Evolutionary conservation across 37 sponge, comb jelly and placozoan species (phyloP).

Genomic region (Cliona cf. orientalis): DNA sequence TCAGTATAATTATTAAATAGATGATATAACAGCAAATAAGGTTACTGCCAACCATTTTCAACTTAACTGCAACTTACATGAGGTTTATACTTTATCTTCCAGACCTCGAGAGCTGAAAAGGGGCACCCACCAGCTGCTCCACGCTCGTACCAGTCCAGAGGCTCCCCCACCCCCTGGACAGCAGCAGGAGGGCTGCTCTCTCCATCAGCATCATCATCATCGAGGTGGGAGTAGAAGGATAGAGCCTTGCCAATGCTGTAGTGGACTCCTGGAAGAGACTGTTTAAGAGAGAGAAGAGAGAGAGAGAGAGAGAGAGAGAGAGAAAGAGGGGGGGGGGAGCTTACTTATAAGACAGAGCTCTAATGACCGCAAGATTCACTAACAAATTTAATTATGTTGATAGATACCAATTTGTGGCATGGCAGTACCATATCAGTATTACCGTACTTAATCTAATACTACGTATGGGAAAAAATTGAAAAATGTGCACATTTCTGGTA

Average conservation of each 20-base stretch:
- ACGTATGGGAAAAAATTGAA: too few relatives aligned
- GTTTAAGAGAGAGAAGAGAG: background rate
- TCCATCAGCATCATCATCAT: background rate
- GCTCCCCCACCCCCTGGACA: too few relatives aligned
- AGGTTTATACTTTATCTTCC: conserved; percentile 50
- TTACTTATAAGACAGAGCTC: too few relatives aligned
- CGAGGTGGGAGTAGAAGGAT: conserved; percentile 3
- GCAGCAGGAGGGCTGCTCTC: too few relatives aligned
- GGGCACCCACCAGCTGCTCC: conserved; percentile 44
- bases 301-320: too few relatives aligned
- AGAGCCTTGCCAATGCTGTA: conserved; percentile 53
- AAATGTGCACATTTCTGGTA: too few relatives aligned
- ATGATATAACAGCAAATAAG: background rate
- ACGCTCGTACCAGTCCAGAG: conserved; percentile 59
- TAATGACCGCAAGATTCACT: too few relatives aligned
- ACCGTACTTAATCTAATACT: too few relatives aligned
- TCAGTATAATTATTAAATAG: background rate
- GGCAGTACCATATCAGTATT: too few relatives aligned
- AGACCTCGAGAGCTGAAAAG: conserved; percentile 53
- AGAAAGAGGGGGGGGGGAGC: too few relatives aligned
- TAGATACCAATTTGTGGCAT: too few relatives aligned
- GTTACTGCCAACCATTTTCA: background rate
- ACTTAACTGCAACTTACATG: conserved; percentile 9
- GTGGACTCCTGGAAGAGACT: conserved; percentile 15
- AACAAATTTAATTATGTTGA: too few relatives aligned